Percentiles rank a stretch among this genome's conserved stretches.
Conservation (phyloP, 2,888 invertebrate species). For the Stenoptilia bipunctidactyla region DNA sequence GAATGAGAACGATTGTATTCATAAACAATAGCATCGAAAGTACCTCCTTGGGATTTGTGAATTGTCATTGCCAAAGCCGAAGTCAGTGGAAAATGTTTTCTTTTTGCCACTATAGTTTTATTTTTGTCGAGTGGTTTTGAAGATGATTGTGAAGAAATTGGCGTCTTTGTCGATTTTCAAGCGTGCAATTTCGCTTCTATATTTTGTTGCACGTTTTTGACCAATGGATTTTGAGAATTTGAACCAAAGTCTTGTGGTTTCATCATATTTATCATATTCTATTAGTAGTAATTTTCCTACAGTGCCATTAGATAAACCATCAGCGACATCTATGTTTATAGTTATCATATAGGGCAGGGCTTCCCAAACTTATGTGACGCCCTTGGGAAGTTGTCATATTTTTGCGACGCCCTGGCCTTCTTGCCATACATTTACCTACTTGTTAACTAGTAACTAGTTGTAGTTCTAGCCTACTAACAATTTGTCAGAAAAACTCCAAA, state of each 20-base stretch:
- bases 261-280: background rate
- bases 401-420: too few relatives aligned
- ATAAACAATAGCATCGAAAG: slow-evolving; percentile 13
- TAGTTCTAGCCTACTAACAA: too few relatives aligned
- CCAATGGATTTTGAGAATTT: background rate
- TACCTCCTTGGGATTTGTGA: slow-evolving; percentile 22
- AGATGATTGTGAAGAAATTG: too few relatives aligned
- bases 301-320: background rate
- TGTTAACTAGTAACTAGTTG: too few relatives aligned
- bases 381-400: too few relatives aligned
- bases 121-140: slow-evolving; percentile 7
- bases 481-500: too few relatives aligned
- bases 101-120: slow-evolving; percentile 15
- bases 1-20: background rate
- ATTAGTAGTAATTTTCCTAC: background rate
- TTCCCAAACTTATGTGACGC: too few relatives aligned
- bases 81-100: slow-evolving; percentile 19
- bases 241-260: background rate
- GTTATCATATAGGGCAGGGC: background rate
- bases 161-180: too few relatives aligned
- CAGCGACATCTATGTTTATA: background rate
- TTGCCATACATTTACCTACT: too few relatives aligned
- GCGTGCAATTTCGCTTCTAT: background rate
- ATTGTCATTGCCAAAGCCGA: slow-evolving; percentile 20
- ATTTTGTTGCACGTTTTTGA: background rate